These are phyloP conservation scores for Cetoscarus ocellatus DNA, from an alignment of 2,797 vertebrate genomes.

Conservation along the genomic window DNA sequence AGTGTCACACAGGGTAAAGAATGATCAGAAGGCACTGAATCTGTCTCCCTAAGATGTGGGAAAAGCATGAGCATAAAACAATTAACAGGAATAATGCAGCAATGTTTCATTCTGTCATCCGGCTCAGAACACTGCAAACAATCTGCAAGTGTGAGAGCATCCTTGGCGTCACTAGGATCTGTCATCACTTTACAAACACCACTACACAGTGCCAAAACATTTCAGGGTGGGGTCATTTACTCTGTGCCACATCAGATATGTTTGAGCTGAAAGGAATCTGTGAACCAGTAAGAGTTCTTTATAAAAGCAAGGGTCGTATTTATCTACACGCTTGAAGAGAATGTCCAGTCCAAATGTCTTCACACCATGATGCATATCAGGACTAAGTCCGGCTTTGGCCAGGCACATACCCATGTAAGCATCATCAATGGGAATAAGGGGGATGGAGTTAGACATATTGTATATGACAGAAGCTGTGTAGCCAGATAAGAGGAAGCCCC, in stretches of 20 bases:
- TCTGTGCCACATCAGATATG: conserved; percentile 82
- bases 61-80: no score
- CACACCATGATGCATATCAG: neutral
- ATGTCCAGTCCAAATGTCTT: neutral
- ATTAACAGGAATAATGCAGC: no score
- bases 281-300: conserved; percentile 62
- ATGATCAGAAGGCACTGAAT: no score
- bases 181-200: neutral
- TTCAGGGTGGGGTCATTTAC: conserved; percentile 62
- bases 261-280: conserved; percentile 79
- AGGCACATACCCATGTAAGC: neutral
- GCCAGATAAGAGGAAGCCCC: conserved; percentile 1
- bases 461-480: conserved; percentile 1
- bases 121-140: no score
- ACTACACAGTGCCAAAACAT: neutral
- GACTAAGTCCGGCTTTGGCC: neutral
- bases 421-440: conserved; percentile 7
- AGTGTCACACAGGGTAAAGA: no score
- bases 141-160: no score
- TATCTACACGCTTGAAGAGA: conserved; percentile 48
- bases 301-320: conserved; percentile 83
- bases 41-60: no score
- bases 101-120: no score
- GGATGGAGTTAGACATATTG: neutral
- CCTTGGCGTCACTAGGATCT: neutral